Conservation (phyloP, 2,797 vertebrate species). For the Sebastes cheni region DNA sequence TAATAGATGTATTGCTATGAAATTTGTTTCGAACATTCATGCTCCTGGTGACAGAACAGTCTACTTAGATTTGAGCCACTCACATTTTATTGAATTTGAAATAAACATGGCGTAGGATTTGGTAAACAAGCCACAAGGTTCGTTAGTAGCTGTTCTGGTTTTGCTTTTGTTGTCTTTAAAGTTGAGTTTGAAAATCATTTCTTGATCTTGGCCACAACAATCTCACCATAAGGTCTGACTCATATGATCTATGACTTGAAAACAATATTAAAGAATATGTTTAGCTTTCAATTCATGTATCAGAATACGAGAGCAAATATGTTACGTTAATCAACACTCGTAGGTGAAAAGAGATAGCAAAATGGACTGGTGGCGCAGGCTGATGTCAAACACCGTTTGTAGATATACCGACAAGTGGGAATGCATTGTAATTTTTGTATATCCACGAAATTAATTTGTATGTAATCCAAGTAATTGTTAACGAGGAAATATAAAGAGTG, state of each 20-base stretch:
- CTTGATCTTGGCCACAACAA: background rate
- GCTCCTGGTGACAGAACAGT: background rate
- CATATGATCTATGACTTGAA: background rate
- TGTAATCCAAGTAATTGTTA: too few relatives aligned
- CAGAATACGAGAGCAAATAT: background rate
- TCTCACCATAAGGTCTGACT: background rate
- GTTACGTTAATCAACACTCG: background rate
- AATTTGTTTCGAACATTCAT: background rate
- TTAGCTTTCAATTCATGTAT: background rate
- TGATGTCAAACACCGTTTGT: too few relatives aligned
- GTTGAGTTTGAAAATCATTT: background rate
- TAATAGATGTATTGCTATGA: background rate
- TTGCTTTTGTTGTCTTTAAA: background rate
- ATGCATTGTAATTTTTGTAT: too few relatives aligned
- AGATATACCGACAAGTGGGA: too few relatives aligned
- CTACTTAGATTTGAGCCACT: background rate
- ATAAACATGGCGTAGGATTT: background rate
- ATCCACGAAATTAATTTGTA: too few relatives aligned
- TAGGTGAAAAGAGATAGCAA: background rate
- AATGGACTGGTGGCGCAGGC: background rate
- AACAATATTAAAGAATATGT: background rate
- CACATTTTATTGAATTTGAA: background rate
- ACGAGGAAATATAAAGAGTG: too few relatives aligned
- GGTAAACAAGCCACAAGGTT: background rate
- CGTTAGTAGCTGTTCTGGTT: background rate